Percentiles rank a stretch among this genome's conserved stretches.
Evolutionary conservation across 2,888 invertebrate genomes (phyloP).

Genomic region (Rotaria macrura): DNA sequence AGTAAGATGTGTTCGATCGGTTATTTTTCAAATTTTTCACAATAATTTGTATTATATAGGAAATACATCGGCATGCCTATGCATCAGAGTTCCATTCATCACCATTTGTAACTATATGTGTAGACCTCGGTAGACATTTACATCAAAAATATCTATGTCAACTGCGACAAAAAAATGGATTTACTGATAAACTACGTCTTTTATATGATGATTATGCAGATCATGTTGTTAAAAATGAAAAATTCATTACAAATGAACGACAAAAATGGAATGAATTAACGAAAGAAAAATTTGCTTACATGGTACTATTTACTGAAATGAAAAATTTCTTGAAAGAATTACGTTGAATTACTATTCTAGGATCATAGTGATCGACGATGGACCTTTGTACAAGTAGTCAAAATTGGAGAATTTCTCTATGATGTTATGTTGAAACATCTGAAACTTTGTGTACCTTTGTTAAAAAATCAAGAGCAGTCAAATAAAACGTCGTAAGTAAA

Average conservation of each 20-base stretch:
- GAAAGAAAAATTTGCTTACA: background rate
- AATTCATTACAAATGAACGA: background rate
- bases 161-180: background rate
- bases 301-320: background rate
- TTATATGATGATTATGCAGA: background rate
- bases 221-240: background rate
- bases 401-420: background rate
- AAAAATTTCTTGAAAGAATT: background rate
- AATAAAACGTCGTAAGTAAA: background rate
- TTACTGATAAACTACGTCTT: background rate
- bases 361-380: background rate
- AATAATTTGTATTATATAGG: background rate
- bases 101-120: background rate
- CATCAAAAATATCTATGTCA: background rate
- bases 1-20: background rate
- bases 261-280: conserved; percentile 11
- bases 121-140: background rate
- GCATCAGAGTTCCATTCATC: background rate
- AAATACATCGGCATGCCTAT: background rate
- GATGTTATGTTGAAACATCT: background rate
- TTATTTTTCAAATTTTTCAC: too few species aligned
- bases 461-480: background rate
- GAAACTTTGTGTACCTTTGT: background rate
- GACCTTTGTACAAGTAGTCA: background rate
- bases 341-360: background rate